phyloP scores from a whole-genome alignment of 2,797 vertebrate species.

The Liasis olivaceus region DNA sequence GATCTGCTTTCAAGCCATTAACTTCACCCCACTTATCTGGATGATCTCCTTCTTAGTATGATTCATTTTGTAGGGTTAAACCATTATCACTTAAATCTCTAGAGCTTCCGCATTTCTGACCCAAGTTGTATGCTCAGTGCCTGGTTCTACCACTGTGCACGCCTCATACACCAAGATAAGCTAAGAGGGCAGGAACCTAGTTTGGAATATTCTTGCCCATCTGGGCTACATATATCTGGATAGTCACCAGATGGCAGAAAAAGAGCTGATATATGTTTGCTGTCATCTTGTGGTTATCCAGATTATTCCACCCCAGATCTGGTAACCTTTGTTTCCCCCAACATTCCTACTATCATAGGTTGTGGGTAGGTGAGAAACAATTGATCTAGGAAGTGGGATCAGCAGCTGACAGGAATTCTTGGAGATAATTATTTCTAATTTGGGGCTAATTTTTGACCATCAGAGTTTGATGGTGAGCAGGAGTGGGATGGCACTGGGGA shows the following conservation, averaged over 20 bases:
- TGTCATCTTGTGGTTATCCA: not conserved
- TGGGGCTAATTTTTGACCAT: not conserved
- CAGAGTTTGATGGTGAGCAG: not conserved
- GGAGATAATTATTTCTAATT: not conserved
- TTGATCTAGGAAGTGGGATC: not conserved
- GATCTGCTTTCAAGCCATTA: constrained; percentile 17
- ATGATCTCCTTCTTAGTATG: not conserved
- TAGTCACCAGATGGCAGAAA: not conserved
- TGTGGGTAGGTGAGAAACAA: not conserved
- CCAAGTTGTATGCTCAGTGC: too few species aligned
- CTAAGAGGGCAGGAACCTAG: not conserved
- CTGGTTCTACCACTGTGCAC: not conserved
- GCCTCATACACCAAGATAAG: not conserved
- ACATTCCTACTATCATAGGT: too few species aligned
- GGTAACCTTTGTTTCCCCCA: not conserved
- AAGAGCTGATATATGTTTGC: not conserved
- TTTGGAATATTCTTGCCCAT: not conserved
- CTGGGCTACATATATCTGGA: not conserved
- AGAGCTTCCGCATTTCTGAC: not conserved
- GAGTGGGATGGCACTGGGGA: not conserved
- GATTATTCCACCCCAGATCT: not conserved
- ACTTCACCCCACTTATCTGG: constrained; percentile 25
- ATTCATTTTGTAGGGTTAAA: not conserved
- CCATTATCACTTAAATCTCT: not conserved
- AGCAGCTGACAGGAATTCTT: too few species aligned